These are phyloP conservation scores for Parazoanthus atlanticus DNA, from an alignment of 92 coral and sea anemone genomes.

Conservation along the genomic window DNA sequence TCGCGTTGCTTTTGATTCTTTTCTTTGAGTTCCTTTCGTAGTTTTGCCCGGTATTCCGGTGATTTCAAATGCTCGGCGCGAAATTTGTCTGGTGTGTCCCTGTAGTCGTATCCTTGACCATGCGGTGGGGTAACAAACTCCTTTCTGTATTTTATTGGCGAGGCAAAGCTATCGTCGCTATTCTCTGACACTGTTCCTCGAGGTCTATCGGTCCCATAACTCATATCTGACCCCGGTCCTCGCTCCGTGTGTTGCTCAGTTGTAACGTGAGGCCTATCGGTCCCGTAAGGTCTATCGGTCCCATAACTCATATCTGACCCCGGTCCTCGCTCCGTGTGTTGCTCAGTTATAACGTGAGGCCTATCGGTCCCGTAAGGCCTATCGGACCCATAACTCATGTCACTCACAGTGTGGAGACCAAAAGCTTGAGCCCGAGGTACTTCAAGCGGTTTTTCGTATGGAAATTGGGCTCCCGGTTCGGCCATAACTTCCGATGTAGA, in stretches of 20 bases:
- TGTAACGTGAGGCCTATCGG: not conserved
- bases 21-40: constrained; percentile 79
- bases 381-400: not conserved
- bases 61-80: constrained; percentile 25
- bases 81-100: constrained; percentile 15
- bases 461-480: not conserved
- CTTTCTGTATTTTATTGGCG: constrained; percentile 23
- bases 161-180: constrained; percentile 41
- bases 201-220: not conserved
- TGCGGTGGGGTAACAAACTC: constrained; percentile 26
- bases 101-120: constrained; percentile 40
- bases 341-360: not conserved
- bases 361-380: not conserved
- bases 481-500: not conserved
- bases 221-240: not conserved
- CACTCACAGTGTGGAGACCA: not conserved
- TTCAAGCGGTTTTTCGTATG: not conserved
- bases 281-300: not conserved
- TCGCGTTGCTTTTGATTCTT: constrained; percentile 83
- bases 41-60: constrained; percentile 74
- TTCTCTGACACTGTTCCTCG: not conserved
- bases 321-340: not conserved
- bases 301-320: not conserved
- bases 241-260: not conserved
- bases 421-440: not conserved